A percentile compares a stretch with the other conserved stretches of the same genome.
These are phyloP conservation scores for Alentia gelatinosa DNA, from an alignment of 2,888 invertebrate species.

Conservation along the genomic window DNA sequence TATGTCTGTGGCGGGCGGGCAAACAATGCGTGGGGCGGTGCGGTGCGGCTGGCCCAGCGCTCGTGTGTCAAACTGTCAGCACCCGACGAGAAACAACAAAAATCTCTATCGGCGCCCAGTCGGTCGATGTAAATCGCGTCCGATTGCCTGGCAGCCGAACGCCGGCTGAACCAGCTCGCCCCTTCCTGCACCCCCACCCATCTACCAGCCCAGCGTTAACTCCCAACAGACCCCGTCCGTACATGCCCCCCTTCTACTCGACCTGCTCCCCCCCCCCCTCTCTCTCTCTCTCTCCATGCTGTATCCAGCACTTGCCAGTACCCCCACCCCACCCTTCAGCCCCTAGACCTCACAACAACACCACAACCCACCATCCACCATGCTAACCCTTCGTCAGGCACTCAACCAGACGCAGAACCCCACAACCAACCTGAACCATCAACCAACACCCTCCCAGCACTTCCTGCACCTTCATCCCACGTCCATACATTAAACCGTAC, in stretches of 20 bases:
- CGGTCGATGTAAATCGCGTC: conserved; percentile 30
- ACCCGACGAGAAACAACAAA: conserved; percentile 9
- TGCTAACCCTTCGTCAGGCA: not conserved
- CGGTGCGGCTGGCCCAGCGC: not conserved
- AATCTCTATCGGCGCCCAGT: conserved; percentile 1
- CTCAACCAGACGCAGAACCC: not conserved
- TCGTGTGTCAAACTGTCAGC: conserved; percentile 43
- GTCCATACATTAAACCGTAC: too few species aligned
- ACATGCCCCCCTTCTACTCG: not conserved
- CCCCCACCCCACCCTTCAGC: not conserved
- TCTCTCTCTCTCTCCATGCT: not conserved
- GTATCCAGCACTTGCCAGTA: not conserved
- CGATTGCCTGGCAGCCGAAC: not conserved
- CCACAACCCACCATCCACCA: not conserved
- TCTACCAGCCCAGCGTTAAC: not conserved
- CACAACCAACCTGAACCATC: not conserved
- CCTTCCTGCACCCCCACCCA: not conserved
- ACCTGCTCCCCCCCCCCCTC: not conserved
- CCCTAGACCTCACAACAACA: not conserved
- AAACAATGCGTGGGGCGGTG: not conserved
- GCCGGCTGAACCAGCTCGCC: not conserved
- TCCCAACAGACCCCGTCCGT: not conserved
- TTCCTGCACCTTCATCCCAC: not conserved
- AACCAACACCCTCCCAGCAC: not conserved
- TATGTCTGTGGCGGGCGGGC: not conserved